Percentiles rank a stretch among this genome's conserved stretches.
Conservation (phyloP, 2,797 vertebrate species). For the Gambelia wislizenii region DNA sequence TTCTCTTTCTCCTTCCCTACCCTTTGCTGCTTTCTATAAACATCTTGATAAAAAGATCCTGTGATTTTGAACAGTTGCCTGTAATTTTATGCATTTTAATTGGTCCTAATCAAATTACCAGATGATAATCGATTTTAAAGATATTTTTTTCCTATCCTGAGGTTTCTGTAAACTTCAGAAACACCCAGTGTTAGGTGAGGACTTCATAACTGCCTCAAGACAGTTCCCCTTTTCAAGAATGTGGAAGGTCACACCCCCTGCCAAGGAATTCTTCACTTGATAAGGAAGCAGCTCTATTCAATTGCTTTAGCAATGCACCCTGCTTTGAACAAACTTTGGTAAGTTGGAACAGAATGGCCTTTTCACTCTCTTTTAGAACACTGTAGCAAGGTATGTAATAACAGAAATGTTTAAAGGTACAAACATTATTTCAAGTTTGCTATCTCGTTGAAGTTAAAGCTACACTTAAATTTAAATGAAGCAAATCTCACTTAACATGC, state of each 20-base stretch:
- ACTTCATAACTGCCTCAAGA: not conserved
- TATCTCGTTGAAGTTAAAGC: not conserved
- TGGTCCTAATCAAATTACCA: not conserved
- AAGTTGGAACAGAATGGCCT: not conserved
- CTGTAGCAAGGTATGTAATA: not conserved
- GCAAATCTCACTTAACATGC: conserved; percentile 3
- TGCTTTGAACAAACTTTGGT: not conserved
- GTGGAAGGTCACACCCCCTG: not conserved
- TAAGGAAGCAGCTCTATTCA: not conserved
- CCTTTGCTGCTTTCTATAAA: not conserved
- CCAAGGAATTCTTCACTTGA: not conserved
- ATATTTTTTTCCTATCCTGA: not conserved
- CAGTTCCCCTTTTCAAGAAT: not conserved
- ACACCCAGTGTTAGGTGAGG: not conserved
- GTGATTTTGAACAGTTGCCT: not conserved
- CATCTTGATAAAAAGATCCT: not conserved
- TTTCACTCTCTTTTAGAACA: not conserved
- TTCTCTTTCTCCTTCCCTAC: not conserved
- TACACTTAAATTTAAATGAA: conserved; percentile 3
- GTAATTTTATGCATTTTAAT: not conserved
- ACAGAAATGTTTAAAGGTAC: not conserved
- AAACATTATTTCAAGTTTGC: not conserved
- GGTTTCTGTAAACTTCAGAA: not conserved
- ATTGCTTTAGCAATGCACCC: not conserved
- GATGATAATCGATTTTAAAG: not conserved